Conservation (phyloP, 2,113 vertebrate genomes). For the Cyprinus carpio region DNA sequence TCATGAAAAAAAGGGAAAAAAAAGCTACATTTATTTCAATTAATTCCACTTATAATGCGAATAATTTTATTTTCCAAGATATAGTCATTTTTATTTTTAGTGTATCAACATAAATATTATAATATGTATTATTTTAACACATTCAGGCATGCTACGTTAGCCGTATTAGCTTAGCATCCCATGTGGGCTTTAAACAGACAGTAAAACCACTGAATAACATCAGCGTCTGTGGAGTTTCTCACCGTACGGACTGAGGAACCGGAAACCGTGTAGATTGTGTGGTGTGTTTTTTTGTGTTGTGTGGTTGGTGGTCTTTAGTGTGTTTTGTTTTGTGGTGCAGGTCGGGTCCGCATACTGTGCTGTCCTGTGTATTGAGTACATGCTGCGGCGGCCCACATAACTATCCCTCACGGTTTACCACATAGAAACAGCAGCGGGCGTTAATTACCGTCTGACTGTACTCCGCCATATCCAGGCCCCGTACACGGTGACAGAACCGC, state of each 20-base stretch:
- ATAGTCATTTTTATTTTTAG: neutral
- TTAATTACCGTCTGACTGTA: constrained; percentile 68
- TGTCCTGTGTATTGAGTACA: constrained; percentile 46
- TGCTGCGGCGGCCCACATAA: constrained; percentile 65
- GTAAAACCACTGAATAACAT: neutral
- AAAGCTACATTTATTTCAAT: neutral
- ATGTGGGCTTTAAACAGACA: neutral
- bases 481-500: neutral
- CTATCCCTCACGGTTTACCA: constrained; percentile 72
- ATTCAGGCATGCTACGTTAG: neutral
- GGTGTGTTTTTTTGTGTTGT: too few species aligned
- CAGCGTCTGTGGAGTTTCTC: constrained; percentile 20
- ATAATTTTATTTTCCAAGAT: neutral
- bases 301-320: too few species aligned
- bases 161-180: constrained; percentile 12
- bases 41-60: neutral
- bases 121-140: neutral
- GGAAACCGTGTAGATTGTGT: constrained; percentile 69
- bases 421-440: constrained; percentile 72
- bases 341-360: constrained; percentile 34
- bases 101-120: neutral
- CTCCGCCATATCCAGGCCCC: constrained; percentile 70
- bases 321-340: constrained; percentile 51
- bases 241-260: constrained; percentile 75
- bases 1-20: neutral